Conservation (phyloP, 1,140 invertebrate genomes). For the Vanessa tameamea region DNA sequence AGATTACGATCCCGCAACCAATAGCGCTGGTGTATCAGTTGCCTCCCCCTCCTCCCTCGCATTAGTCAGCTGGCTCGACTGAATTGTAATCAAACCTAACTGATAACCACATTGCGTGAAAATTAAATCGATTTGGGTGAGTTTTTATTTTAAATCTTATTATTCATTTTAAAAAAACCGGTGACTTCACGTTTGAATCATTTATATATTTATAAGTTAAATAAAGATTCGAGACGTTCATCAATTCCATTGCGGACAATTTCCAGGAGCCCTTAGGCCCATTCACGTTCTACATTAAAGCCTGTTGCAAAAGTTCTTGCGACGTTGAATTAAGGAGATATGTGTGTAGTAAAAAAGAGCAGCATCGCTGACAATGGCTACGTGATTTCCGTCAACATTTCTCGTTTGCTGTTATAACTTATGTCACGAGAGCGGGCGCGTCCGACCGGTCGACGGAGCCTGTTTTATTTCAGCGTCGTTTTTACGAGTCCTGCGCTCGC, state of each 20-base stretch:
- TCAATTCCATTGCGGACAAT: conserved; percentile 7
- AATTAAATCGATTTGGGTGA: conserved; percentile 35
- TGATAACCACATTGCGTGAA: conserved; percentile 47
- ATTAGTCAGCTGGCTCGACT: conserved; percentile 20
- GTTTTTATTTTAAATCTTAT: conserved; percentile 7
- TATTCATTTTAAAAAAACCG: too few species aligned
- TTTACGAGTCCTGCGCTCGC: conserved; percentile 6
- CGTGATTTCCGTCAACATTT: conserved; percentile 58
- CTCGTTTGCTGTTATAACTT: conserved; percentile 41
- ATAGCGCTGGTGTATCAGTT: conserved; percentile 29
- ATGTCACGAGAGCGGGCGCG: conserved; percentile 10
- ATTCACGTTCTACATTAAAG: conserved; percentile 20
- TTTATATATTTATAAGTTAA: background rate
- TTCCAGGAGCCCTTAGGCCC: conserved; percentile 15
- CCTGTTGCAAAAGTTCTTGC: conserved; percentile 9
- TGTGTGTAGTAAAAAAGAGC: conserved; percentile 32
- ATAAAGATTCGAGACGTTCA: background rate
- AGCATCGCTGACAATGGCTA: conserved; percentile 39
- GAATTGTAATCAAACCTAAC: conserved; percentile 43
- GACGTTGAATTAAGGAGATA: conserved; percentile 23
- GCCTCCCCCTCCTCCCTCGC: conserved; percentile 20
- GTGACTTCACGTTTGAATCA: too few species aligned
- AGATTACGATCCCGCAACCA: conserved; percentile 46
- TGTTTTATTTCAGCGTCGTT: conserved; percentile 14
- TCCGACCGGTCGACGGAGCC: conserved; percentile 14